Percentiles rank a stretch among this genome's conserved stretches.
Evolutionary conservation across 2,888 invertebrate species (phyloP).

Genomic region (Trissolcus japonicus): DNA sequence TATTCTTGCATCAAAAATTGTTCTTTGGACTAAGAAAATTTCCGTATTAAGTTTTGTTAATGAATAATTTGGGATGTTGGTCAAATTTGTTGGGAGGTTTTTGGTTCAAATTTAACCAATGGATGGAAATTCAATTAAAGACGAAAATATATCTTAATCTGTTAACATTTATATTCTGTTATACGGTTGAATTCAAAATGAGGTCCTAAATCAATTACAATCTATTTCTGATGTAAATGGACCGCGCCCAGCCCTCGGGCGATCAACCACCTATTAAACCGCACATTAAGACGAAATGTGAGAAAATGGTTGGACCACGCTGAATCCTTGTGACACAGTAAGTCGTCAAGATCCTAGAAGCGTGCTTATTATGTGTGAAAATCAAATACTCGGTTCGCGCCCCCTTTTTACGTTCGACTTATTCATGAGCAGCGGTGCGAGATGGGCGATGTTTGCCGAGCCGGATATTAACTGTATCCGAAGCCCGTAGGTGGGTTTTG

Average conservation of each 20-base stretch:
- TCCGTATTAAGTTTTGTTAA: not conserved
- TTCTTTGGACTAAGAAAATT: not conserved
- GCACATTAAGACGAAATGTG: slow-evolving; percentile 43
- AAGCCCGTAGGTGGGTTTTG: slow-evolving; percentile 64
- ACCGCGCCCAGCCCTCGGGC: not conserved
- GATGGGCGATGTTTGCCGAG: slow-evolving; percentile 68
- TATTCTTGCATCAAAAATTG: no score
- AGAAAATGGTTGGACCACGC: slow-evolving; percentile 20
- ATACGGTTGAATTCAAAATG: not conserved
- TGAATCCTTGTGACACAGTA: slow-evolving; percentile 27
- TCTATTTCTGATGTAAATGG: slow-evolving; percentile 20
- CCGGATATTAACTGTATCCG: slow-evolving; percentile 73
- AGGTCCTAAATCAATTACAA: slow-evolving; percentile 15
- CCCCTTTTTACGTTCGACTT: slow-evolving; percentile 59
- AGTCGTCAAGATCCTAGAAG: slow-evolving; percentile 35
- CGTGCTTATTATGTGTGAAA: slow-evolving; percentile 69
- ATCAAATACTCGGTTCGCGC: slow-evolving; percentile 67
- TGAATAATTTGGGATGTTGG: not conserved
- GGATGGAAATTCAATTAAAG: not conserved
- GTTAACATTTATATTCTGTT: not conserved
- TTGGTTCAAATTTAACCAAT: not conserved
- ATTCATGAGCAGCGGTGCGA: slow-evolving; percentile 64
- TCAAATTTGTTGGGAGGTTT: not conserved
- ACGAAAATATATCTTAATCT: not conserved
- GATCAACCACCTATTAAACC: slow-evolving; percentile 30